Evolutionary conservation across 2,888 invertebrate genomes (phyloP), one percentile per base, ranked within the genome.

Genomic region (Zootermopsis nevadensis): DNA sequence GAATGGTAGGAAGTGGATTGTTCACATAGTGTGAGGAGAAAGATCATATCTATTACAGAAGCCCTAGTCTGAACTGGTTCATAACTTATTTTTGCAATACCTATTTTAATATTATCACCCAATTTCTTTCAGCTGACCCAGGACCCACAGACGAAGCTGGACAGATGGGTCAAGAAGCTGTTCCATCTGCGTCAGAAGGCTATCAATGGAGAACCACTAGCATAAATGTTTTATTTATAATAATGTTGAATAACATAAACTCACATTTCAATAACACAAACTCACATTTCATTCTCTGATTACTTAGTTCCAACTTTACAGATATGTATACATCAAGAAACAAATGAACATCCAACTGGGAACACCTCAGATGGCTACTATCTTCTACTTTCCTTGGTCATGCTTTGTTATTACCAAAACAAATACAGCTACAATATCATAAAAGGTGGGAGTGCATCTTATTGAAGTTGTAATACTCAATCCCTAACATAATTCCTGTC

Each of bases 131-230:
- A 87, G 82, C 82, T 87, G 69, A 84, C 86, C 66, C 86, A 85
- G 83, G 86, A 86, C 83, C 84, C 85, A 69, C 84, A 86, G 72
- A 85, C 86, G 53, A 87, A 86, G 80, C 80, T 87, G 69, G 87
- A 87, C 82, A 86, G 86, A 35, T 87, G 87, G 87, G 85, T 87
- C 60, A 87, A 86, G 80, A 87, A 87, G 84, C 76, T 87, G 19
- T 86, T 85, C 81, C 85, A 86, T 76, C 83, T 87, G 15, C 83
- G 87, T 74, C 87, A 87, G 82, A 86, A 83, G 69, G 85, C 85
- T 35, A 80, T 85, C 33, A 83, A 85, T 53, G 85, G 85, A 35
- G 85, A 85, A 81, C 85, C 85, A n/a, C 38, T 74, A n/a, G 38
- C 38, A 38, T 74, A 74, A 74, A 38, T 33, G 22, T 69, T 74